phyloP scores from a whole-genome alignment of 1,140 invertebrate species.

The Oedothorax gibbosus region DNA sequence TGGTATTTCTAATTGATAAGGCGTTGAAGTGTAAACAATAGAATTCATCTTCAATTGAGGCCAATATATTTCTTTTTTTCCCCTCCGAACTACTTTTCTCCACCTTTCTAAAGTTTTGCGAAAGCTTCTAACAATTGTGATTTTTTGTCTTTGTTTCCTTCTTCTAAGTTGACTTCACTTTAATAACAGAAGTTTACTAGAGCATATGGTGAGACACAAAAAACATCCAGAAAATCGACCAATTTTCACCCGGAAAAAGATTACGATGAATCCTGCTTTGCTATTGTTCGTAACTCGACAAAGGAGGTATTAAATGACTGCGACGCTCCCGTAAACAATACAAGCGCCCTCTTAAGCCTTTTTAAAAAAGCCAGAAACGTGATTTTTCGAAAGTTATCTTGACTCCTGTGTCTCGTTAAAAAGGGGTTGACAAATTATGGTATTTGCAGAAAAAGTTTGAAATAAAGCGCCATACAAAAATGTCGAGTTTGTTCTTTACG shows the following conservation, averaged over 20 bases:
- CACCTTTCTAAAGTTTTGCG: neutral
- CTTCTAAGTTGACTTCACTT: conserved; percentile 1
- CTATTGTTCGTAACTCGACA: conserved; percentile 39
- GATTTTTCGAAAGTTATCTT: conserved; percentile 55
- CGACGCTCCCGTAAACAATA: conserved; percentile 43
- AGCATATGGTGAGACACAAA: conserved; percentile 17
- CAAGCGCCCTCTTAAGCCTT: conserved; percentile 15
- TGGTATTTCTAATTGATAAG: too few species aligned
- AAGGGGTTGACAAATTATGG: conserved; percentile 55
- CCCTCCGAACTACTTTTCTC: too few species aligned
- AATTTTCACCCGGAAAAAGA: conserved; percentile 2
- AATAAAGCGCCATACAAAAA: conserved; percentile 35
- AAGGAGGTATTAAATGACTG: conserved; percentile 46
- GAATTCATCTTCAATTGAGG: too few species aligned
- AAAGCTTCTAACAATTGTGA: conserved; percentile 1
- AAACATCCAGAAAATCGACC: neutral
- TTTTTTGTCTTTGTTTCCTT: conserved; percentile 10
- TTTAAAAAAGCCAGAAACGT: conserved; percentile 43
- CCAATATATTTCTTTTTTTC: too few species aligned
- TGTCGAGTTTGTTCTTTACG: conserved; percentile 37
- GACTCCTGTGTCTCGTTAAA: conserved; percentile 33
- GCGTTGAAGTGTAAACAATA: too few species aligned
- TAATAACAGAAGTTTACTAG: conserved; percentile 39
- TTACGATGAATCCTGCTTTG: conserved; percentile 15
- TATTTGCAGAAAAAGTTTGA: conserved; percentile 35